These are phyloP conservation scores for Rhagoletis zephyria DNA, from an alignment of 1,140 invertebrate species.

Conservation along the genomic window DNA sequence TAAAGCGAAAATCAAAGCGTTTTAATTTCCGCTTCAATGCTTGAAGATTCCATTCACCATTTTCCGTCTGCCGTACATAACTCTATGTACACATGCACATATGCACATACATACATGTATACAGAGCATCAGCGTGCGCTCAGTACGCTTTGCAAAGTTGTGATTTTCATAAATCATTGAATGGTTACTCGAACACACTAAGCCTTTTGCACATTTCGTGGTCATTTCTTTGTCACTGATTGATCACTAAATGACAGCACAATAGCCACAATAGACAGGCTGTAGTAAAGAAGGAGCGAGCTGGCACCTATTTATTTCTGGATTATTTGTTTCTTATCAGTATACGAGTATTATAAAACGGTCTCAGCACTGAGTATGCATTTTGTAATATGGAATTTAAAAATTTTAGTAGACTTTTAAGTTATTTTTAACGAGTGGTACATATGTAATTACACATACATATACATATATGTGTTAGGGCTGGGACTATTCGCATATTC, in stretches of 20 bases:
- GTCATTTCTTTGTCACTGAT: neutral
- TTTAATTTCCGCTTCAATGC: slow-evolving; percentile 33
- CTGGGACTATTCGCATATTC: too few species aligned
- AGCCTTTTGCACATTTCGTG: neutral
- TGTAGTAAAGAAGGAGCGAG: neutral
- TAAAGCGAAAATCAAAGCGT: slow-evolving; percentile 9
- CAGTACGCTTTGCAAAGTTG: neutral
- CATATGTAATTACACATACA: too few species aligned
- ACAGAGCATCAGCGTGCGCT: neutral
- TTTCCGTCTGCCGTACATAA: neutral
- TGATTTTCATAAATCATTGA: neutral
- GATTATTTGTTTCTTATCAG: neutral
- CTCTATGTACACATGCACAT: neutral
- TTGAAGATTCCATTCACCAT: neutral
- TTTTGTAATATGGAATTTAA: too few species aligned
- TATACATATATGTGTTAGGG: too few species aligned
- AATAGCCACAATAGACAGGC: neutral
- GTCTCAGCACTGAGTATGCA: too few species aligned
- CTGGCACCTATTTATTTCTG: neutral
- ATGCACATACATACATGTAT: neutral
- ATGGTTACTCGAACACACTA: neutral
- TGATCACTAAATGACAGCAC: slow-evolving; percentile 24
- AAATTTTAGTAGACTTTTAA: too few species aligned
- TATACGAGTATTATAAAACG: too few species aligned
- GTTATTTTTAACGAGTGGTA: too few species aligned